These are phyloP conservation scores for Ceuthmochares aereus DNA, from an alignment of 2,113 vertebrate genomes.

Conservation along the genomic window DNA sequence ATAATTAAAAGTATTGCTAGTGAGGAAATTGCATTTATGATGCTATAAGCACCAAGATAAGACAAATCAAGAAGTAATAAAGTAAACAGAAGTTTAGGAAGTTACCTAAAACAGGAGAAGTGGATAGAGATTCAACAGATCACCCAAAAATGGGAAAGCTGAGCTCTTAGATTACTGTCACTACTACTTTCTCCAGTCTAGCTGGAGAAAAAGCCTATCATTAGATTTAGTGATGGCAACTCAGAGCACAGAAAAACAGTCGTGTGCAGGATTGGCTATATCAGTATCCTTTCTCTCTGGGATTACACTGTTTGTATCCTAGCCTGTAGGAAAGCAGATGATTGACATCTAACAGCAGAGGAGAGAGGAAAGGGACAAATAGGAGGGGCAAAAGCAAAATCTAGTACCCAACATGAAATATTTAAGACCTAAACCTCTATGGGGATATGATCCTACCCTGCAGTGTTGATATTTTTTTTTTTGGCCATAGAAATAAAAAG, in stretches of 20 bases:
- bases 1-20: neutral
- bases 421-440: neutral
- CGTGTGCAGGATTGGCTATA: neutral
- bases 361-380: neutral
- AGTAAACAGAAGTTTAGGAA: neutral
- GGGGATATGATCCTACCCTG: neutral
- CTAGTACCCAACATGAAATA: neutral
- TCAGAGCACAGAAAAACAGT: neutral
- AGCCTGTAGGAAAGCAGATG: neutral
- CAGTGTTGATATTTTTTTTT: neutral
- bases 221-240: neutral
- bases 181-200: neutral
- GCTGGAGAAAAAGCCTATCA: neutral
- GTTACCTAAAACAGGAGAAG: neutral
- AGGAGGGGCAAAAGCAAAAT: neutral
- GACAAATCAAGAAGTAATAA: neutral
- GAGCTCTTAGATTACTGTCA: neutral
- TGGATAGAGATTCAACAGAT: neutral
- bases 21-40: neutral
- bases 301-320: neutral
- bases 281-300: neutral
- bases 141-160: neutral
- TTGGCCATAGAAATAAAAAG: conserved; percentile 49
- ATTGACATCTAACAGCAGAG: neutral
- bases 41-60: neutral